These are phyloP conservation scores for Caenorhabditis sp. DNA, from an alignment of 2,888 invertebrate genomes.

Conservation along the genomic window DNA sequence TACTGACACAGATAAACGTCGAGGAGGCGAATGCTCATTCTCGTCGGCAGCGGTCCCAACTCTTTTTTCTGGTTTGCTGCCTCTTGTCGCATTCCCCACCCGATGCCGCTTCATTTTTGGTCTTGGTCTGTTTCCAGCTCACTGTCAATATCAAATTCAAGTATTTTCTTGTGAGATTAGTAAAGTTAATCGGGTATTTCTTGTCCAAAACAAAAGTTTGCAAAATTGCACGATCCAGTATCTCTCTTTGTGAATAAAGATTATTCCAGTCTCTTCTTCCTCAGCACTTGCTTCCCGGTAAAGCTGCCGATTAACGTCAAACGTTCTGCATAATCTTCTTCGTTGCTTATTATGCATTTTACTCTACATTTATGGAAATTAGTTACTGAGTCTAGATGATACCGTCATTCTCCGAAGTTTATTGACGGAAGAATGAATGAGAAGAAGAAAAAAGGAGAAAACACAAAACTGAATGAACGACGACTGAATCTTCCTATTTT, in stretches of 20 bases:
- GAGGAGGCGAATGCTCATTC: conserved; percentile 49
- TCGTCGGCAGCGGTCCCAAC: conserved; percentile 20
- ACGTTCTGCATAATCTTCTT: conserved; percentile 48
- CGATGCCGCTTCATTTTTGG: conserved; percentile 10
- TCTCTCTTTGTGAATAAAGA: conserved; percentile 8
- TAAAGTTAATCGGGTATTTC: conserved; percentile 35
- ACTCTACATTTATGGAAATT: conserved; percentile 41
- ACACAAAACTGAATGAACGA: not conserved
- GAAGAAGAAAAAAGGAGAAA: not conserved
- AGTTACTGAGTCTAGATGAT: conserved; percentile 20
- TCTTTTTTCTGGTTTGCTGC: conserved; percentile 57
- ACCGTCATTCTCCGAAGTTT: conserved; percentile 30
- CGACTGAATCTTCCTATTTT: conserved; percentile 17
- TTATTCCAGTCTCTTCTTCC: conserved; percentile 17
- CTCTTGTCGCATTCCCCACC: conserved; percentile 13
- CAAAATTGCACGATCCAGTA: not conserved
- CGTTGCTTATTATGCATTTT: conserved; percentile 38
- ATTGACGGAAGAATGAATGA: conserved; percentile 7
- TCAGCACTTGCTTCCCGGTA: conserved; percentile 8
- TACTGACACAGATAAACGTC: conserved; percentile 61
- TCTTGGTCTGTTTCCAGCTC: conserved; percentile 19
- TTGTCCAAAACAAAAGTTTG: conserved; percentile 14
- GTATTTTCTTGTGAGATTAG: conserved; percentile 16
- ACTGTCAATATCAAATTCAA: not conserved
- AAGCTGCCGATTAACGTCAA: conserved; percentile 31